Base-by-base conservation (phyloP, 2,113 vertebrate genomes). In the Chamaea fasciata region DNA sequence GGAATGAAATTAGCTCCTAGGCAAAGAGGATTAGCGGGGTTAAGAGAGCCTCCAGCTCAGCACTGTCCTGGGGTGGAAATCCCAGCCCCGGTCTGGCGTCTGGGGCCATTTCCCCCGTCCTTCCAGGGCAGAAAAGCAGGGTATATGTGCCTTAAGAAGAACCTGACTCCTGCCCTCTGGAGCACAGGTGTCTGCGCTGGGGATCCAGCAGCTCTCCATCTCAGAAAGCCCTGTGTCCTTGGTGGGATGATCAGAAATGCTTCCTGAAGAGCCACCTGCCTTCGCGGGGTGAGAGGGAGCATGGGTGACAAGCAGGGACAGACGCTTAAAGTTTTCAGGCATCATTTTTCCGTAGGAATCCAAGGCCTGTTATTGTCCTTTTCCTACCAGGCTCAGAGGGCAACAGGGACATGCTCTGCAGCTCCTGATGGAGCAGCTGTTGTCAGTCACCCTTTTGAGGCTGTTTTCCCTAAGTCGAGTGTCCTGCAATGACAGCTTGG, bases 1-100 rank as follows among this genome's bases (percentile, higher is more conserved):
- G 94, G 41, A 67, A 53, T 56, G 70, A 49, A 49, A 77, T 96
- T 95, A 96, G 83, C 80, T 95, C 57, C 69, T 2, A 13, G 69
- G 35, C 94, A 94, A 96, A 95, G 95, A 96, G 87, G 94, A 95
- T 97, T 95, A 95, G 18, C 15, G 0, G 27, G 41, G 87, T 84
- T 96, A 94, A 91, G 75, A 75, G 68, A 76, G 50, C 67, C 60
- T 83, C 35, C 53, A 87, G 85, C 85, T 94, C 78, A 67, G 52
- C 26, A 9, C 68, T 63, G 50, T 82, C 83, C 63, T 10, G 3
- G 31, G 11, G 7, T 47, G 30, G 59, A 81, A 89, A 81, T 89
- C 69, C 59, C 56, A 62, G 62, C 44, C 53, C 33, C 3, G 0
- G 30, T 67, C 87, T 89, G 87, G 73, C 0, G 1, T 87, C 89